Percentiles rank a stretch among this genome's conserved stretches.
Conservation (phyloP, 2,888 invertebrate genomes). For the Drosophila atripex region DNA sequence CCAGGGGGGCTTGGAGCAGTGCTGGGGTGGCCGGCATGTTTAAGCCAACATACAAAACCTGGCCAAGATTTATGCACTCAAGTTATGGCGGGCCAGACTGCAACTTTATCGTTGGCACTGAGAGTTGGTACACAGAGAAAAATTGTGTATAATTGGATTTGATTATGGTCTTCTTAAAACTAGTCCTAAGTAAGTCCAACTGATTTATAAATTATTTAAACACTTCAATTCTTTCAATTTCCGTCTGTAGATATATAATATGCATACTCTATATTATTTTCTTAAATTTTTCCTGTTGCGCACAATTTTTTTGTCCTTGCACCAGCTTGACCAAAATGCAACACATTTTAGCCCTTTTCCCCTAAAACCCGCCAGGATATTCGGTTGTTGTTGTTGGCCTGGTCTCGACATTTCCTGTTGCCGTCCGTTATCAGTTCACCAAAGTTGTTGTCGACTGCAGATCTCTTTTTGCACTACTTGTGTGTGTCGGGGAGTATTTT, state of each 20-base stretch:
- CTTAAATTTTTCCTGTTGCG: neutral
- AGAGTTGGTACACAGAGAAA: slow-evolving; percentile 9
- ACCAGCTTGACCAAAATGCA: slow-evolving; percentile 31
- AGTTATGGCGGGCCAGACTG: slow-evolving; percentile 69
- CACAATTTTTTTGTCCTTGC: neutral
- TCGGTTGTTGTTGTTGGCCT: slow-evolving; percentile 20
- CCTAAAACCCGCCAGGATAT: slow-evolving; percentile 8
- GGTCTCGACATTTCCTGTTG: slow-evolving; percentile 67
- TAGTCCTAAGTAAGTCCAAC: no score
- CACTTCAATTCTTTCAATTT: no score
- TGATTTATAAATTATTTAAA: no score
- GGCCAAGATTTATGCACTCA: slow-evolving; percentile 77
- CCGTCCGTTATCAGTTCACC: slow-evolving; percentile 63
- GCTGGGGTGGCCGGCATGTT: neutral
- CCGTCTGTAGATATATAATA: no score
- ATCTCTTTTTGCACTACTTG: slow-evolving; percentile 31
- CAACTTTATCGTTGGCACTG: slow-evolving; percentile 69
- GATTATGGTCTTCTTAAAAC: neutral
- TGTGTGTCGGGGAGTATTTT: slow-evolving; percentile 23
- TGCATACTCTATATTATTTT: no score
- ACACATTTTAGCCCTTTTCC: slow-evolving; percentile 20
- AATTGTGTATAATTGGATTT: no score
- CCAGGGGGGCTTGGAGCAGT: neutral
- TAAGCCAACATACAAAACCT: slow-evolving; percentile 30
- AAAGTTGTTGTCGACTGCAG: slow-evolving; percentile 36